phyloP scores from a whole-genome alignment of 2,113 vertebrate species.

The Takifugu bimaculatus region DNA sequence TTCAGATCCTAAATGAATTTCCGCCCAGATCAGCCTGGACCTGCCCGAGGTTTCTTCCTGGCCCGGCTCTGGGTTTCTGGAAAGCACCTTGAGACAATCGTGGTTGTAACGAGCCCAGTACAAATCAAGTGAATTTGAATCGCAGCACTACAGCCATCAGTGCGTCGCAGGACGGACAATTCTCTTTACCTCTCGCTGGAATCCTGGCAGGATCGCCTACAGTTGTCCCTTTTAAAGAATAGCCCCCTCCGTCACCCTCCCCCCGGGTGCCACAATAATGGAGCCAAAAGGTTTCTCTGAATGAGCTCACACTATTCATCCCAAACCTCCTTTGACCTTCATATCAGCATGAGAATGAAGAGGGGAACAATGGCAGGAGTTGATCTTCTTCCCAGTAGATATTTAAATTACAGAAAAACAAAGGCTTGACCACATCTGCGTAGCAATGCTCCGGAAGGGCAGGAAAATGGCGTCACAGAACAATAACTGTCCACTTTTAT shows the following conservation, averaged over 20 bases:
- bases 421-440: conserved; percentile 62
- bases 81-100: too few relatives aligned
- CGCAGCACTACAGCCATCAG: not conserved
- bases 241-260: too few relatives aligned
- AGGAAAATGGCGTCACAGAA: conserved; percentile 49
- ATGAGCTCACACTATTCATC: conserved; percentile 65
- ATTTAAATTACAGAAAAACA: conserved; percentile 67
- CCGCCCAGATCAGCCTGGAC: too few relatives aligned
- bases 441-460: conserved; percentile 25
- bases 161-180: conserved; percentile 9
- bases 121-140: too few relatives aligned
- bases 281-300: conserved; percentile 60
- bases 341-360: conserved; percentile 73
- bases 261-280: not conserved
- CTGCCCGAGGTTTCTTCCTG: too few relatives aligned
- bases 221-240: conserved; percentile 25
- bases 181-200: not conserved
- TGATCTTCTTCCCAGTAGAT: conserved; percentile 59
- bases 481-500: conserved; percentile 37
- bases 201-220: conserved; percentile 22
- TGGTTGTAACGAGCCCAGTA: too few relatives aligned
- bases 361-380: conserved; percentile 42
- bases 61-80: too few relatives aligned
- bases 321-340: conserved; percentile 62
- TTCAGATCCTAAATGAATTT: too few relatives aligned